Percentiles rank a stretch among this genome's conserved stretches.
phyloP scores from a whole-genome alignment of 1,140 invertebrate species.

The Achatina immaculata region DNA sequence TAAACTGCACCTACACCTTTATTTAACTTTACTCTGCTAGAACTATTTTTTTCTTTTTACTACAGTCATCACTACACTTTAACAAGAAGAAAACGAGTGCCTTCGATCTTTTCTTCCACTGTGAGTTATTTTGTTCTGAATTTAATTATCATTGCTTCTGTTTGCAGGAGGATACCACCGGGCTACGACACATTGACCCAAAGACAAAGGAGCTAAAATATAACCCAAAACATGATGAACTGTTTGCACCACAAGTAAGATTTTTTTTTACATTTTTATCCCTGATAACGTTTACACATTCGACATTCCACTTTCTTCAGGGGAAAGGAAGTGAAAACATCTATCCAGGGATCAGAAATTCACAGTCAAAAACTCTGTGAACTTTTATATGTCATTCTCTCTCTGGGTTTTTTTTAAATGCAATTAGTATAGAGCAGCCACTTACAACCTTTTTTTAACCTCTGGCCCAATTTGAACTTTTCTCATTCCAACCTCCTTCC shows the following conservation, averaged over 20 bases:
- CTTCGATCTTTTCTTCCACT: no score
- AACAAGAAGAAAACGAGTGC: no score
- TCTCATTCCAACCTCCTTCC: no score
- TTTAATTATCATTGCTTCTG: neutral
- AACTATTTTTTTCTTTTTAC: no score
- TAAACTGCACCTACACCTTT: no score
- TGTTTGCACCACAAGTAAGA: slow-evolving; percentile 87
- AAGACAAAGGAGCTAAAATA: slow-evolving; percentile 80
- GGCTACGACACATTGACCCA: slow-evolving; percentile 54
- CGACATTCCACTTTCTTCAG: neutral
- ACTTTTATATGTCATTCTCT: neutral
- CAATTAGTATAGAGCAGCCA: no score
- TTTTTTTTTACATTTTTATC: neutral
- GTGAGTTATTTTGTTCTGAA: neutral
- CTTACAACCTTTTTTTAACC: no score
- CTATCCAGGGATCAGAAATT: neutral
- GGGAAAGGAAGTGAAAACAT: neutral
- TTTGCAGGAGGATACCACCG: slow-evolving; percentile 42
- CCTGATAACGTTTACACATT: slow-evolving; percentile 4
- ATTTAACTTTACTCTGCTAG: no score
- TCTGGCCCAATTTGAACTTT: no score
- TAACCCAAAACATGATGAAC: slow-evolving; percentile 96
- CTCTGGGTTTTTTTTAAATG: no score
- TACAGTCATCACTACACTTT: no score
- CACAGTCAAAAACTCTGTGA: neutral